These are phyloP conservation scores for Camponotus pennsylvanicus DNA, from an alignment of 1,140 invertebrate genomes.

Conservation along the genomic window DNA sequence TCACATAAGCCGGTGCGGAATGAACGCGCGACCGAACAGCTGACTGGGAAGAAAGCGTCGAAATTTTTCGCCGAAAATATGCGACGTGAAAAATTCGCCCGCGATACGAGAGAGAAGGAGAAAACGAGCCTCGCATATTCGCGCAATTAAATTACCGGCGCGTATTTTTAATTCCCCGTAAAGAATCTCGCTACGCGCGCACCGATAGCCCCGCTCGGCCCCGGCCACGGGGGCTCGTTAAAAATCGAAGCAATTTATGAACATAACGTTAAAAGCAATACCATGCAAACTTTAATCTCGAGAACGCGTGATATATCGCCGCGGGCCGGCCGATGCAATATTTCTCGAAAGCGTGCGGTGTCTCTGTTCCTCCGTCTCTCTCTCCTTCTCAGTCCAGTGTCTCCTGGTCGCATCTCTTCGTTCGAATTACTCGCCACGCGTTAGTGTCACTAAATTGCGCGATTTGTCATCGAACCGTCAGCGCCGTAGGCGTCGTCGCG, in stretches of 20 bases:
- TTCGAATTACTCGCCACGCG: conserved; percentile 24
- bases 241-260: conserved; percentile 64
- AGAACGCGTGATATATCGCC: conserved; percentile 62
- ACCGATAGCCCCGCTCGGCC: conserved; percentile 40
- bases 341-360: conserved; percentile 53
- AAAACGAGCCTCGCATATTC: conserved; percentile 38
- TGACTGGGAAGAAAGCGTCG: neutral
- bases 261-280: conserved; percentile 64
- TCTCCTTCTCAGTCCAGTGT: neutral
- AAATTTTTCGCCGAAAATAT: conserved; percentile 26
- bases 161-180: conserved; percentile 67
- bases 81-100: conserved; percentile 40
- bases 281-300: conserved; percentile 64
- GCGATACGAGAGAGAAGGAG: conserved; percentile 2
- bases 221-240: conserved; percentile 51
- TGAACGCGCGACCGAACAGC: neutral
- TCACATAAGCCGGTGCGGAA: neutral
- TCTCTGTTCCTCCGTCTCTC: conserved; percentile 36
- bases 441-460: conserved; percentile 44
- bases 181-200: conserved; percentile 59
- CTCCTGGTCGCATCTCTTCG: conserved; percentile 32
- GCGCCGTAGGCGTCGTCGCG: conserved; percentile 13
- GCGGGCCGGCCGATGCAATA: conserved; percentile 55
- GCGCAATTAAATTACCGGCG: conserved; percentile 72
- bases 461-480: conserved; percentile 53